Base-by-base conservation (phyloP, 2,888 invertebrate genomes). In the Orthonychiurus folsomi region DNA sequence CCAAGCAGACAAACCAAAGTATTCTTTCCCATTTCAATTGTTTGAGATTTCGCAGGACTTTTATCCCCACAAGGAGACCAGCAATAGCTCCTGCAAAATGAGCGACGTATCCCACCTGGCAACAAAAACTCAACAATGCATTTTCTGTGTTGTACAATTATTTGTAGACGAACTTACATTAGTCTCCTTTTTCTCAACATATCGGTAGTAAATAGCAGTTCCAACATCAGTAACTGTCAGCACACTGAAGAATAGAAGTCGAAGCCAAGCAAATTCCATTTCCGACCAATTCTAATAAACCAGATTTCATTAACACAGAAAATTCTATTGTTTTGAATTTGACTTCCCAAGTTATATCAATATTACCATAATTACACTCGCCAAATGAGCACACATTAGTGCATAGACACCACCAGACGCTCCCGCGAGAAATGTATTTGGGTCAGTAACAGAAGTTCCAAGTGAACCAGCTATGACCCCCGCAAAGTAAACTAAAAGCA, bases 61-160 rank as follows among this genome's bases (percentile, higher is more conserved):
- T 87, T 65, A 92, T 86, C 21, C 91, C 92, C 47, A 92, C 86
- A 21, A 92, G 80, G 65, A 84, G 78, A 73, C 96, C 96, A 60
- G 93, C 92, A 1, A 93, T 71, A 52, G 92, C 91, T 1, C 97
- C 95, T 0, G 89, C 93, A 55, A 95, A 79, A 79, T 97, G 97
- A 5, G 96, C 96, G 1, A 91, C 88, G 76, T 96, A 95, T 15
- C 95, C 94, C 60, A 94, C 87, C 78, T 92, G 71, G n/a, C n/a
- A n/a, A n/a, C n/a, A n/a, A n/a, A n/a, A 15, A 73, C 71, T 47
- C 24, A 55, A n/a, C 5, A 20, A 55, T 60, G 2, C 52, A 50
- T 2, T 25, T 3, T 56, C 20, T 2, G 20, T 2, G 25, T 56
- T 50, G 28, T 27, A 52, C 53, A 65, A 52, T n/a, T n/a, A 61